Evolutionary conservation across 1,140 invertebrate species (phyloP).

Genomic region (Rhyzopertha dominica): DNA sequence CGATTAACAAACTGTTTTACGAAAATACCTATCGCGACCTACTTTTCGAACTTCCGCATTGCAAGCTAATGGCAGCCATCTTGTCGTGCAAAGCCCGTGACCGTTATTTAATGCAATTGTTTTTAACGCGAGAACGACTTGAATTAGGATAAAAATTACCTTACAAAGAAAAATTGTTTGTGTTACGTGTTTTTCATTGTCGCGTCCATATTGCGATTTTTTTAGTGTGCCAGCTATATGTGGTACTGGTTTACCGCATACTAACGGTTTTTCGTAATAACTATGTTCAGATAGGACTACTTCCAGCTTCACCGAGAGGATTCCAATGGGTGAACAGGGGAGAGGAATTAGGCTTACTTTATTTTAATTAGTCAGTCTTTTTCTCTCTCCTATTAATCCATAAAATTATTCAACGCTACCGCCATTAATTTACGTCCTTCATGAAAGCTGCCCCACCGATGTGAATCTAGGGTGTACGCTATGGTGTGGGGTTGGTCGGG

Average conservation of each 20-base stretch:
- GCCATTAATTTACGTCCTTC: background rate
- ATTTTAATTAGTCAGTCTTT: conserved; percentile 33
- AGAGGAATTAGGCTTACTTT: conserved; percentile 31
- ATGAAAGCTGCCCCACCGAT: background rate
- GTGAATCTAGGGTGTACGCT: background rate
- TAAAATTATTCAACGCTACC: conserved; percentile 16
- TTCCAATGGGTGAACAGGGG: conserved; percentile 31
- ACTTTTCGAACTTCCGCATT: conserved; percentile 34
- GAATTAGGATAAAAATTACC: background rate
- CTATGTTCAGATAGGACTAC: conserved; percentile 3
- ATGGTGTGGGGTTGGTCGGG: conserved; percentile 1
- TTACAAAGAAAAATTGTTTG: background rate
- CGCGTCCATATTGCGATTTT: conserved; percentile 6
- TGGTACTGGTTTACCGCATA: conserved; percentile 5
- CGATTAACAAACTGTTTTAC: background rate
- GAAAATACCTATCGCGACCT: conserved; percentile 16
- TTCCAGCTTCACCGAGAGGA: conserved; percentile 6
- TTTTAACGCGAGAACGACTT: background rate
- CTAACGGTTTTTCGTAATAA: conserved; percentile 3
- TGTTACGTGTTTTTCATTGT: background rate
- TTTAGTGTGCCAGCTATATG: conserved; percentile 11
- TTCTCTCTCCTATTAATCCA: conserved; percentile 38
- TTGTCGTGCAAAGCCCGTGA: conserved; percentile 19
- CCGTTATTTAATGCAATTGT: background rate
- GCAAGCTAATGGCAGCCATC: conserved; percentile 26